Base-by-base conservation (phyloP, 2,113 vertebrate species). In the Nymphicus hollandicus region DNA sequence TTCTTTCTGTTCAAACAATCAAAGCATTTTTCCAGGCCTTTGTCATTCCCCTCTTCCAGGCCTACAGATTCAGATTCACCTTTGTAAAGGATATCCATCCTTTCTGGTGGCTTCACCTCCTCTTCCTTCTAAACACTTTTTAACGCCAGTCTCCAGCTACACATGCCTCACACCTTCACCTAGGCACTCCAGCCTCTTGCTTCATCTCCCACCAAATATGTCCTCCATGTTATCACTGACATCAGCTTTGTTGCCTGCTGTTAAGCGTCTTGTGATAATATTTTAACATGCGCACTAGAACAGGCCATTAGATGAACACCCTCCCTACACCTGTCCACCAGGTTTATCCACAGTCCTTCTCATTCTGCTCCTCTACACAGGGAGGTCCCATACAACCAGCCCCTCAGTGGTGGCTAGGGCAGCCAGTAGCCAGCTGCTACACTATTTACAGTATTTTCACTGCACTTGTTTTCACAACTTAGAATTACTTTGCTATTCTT, bases 111-210 rank as follows among this genome's bases (percentile, higher is more conserved):
- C 25, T 81, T 78, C 35, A 33, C 24, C 12, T 66, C 31, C 41
- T 83, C 44, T 64, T 63, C 60, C n/a, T 81, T 50, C 60, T 27
- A 81, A 71, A 44, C 33, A 29, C 0, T 0, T 46, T 15, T 17
- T 4, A 47, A 43, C 3, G 3, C 8, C 63, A 20, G 23, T 70
- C 56, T 88, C 58, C 49, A 50, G 41, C 37, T 58, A 52, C 0
- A 0, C 2, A 0, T 17, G 18, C 13, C 28, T 86, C 71, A 58
- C 28, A 50, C 33, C 25, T 66, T 53, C 27, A 44, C 2, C 0
- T 25, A 35, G 4, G 13, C 25, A 7, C 8, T 55, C 46, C 17
- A 61, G 7, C 47, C 22, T 33, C 66, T 72, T 25, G 17, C 35
- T 69, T 70, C 3, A 2, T n/a, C 39, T 73, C 58, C 35, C 49